Evolutionary conservation across 2,797 vertebrate species (phyloP).

Genomic region (Tamandua tetradactyla): DNA sequence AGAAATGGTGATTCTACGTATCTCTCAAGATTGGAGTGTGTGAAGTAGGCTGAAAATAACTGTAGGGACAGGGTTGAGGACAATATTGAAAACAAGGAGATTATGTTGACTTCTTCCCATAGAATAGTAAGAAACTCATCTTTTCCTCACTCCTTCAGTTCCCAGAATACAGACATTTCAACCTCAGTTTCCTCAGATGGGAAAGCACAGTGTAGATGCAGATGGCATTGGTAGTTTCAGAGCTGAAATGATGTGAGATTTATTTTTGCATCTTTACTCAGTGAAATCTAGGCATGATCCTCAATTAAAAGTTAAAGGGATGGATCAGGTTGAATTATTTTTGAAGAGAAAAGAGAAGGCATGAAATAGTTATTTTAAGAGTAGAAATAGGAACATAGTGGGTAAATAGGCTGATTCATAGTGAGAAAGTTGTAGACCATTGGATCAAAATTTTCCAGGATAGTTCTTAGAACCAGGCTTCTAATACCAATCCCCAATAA

Average conservation of each 20-base stretch:
- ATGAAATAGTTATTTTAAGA: not conserved
- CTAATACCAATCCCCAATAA: not conserved
- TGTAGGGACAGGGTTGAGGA: not conserved
- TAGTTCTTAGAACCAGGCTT: not conserved
- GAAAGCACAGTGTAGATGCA: not conserved
- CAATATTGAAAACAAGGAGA: not conserved
- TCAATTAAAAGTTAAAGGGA: not conserved
- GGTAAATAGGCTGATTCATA: not conserved
- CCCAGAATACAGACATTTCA: not conserved
- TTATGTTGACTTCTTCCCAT: not conserved
- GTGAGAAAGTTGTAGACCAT: not conserved
- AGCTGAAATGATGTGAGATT: not conserved
- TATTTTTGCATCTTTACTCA: constrained; percentile 24
- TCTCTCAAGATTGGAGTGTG: not conserved
- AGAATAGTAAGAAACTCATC: not conserved
- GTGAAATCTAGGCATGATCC: not conserved
- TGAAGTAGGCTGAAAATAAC: not conserved
- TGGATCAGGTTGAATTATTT: not conserved
- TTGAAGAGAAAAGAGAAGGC: not conserved
- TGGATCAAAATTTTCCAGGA: not conserved
- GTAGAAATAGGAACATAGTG: not conserved
- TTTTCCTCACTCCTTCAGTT: not conserved
- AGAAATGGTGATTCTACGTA: not conserved
- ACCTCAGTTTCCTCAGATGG: not conserved
- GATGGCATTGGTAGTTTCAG: not conserved